Evolutionary conservation across 2,888 invertebrate genomes (phyloP), one percentile per base, ranked within the genome.

Genomic region (Didymodactylos carnosus): DNA sequence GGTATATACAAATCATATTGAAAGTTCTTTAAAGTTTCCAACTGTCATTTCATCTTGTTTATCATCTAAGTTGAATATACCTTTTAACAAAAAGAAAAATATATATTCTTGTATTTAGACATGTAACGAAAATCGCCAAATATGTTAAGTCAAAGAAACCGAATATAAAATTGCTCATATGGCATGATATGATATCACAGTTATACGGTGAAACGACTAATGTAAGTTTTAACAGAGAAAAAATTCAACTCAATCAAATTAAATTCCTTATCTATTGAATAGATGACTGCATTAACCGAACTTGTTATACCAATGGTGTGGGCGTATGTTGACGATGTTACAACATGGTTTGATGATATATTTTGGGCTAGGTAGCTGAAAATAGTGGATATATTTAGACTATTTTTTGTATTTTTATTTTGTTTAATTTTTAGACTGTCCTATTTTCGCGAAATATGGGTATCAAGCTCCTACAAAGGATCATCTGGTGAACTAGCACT

Each of bases 381-480:
- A 25, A 23, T 11, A 39, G 13, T 39, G 43, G 23, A 25, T 70
- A 46, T 4, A 69, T 35, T 19, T 16, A 35, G 62, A 41, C 41
- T 39, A 25, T 35, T 35, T 23, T 41, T n/a, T 41, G 40, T 0
- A 11, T 19, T 35, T 53, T 27, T 1, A 19, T n/a, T 53, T 43
- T 25, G 8, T 69, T 72, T 51, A n/a, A 71, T 8, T 23, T 46
- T 29, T 25, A 51, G 62, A 69, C 25, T 40, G 27, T 39, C 40
- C 11, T 23, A 89, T 14, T 92, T 91, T 82, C 83, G 86, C 3
- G 86, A 86, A 46, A 84, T 91, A 29, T 91, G 91, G 91, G 86
- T 89, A 62, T 91, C 90, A 0, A 88, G 90, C 75, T 91, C 92
- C 0, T 92, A 88, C 80, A 92, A 92, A 85, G 92, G 91, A 1